phyloP scores from a whole-genome alignment of 1,140 invertebrate genomes.

The Drosophila bocki region DNA sequence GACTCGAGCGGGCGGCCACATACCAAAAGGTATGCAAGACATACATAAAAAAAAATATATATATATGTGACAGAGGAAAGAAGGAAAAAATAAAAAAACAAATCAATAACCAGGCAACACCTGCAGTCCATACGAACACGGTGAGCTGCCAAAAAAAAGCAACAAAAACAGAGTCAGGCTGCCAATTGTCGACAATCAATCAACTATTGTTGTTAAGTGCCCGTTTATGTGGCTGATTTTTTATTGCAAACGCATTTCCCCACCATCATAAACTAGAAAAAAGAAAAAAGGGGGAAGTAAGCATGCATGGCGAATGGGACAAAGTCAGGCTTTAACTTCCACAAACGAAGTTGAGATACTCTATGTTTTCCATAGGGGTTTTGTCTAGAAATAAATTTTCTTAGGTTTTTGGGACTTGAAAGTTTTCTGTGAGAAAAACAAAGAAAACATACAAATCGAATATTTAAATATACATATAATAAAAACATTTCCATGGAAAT shows the following conservation, averaged over 20 bases:
- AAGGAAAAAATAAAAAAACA: conserved; percentile 17
- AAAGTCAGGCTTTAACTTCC: conserved; percentile 4
- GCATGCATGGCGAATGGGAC: conserved; percentile 5
- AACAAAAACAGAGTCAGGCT: conserved; percentile 48
- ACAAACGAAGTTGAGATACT: conserved; percentile 14
- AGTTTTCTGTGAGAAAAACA: background rate
- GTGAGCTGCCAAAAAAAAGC: conserved; percentile 52
- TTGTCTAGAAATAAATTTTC: rapidly evolving
- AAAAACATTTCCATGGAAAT: background rate
- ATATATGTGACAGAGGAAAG: conserved; percentile 6
- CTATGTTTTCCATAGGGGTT: background rate
- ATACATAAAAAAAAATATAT: conserved; percentile 10
- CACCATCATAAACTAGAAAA: conserved; percentile 45
- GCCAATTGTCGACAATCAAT: conserved; percentile 77
- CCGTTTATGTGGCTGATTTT: conserved; percentile 60
- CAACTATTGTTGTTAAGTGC: conserved; percentile 72
- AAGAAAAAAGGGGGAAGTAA: conserved; percentile 19
- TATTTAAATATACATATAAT: no score
- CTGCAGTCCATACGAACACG: conserved; percentile 49
- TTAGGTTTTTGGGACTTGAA: no score
- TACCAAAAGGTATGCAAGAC: conserved; percentile 27
- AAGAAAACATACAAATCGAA: background rate
- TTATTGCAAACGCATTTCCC: conserved; percentile 70
- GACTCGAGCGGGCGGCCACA: conserved; percentile 8
- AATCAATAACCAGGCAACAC: conserved; percentile 65